phyloP scores from a whole-genome alignment of 1,140 invertebrate species.

The Artemia franciscana region DNA sequence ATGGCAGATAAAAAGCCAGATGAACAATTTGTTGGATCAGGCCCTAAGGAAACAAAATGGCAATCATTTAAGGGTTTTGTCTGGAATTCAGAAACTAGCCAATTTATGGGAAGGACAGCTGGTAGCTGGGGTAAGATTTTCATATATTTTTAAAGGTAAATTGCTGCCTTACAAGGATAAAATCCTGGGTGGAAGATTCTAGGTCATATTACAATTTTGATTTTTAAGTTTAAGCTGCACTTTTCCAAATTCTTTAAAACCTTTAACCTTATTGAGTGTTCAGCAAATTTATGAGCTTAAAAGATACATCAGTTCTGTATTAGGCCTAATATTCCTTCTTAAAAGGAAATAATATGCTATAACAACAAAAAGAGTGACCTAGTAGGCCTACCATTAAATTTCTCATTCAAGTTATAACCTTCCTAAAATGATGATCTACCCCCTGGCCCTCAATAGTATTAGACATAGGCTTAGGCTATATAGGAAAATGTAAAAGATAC shows the following conservation, averaged over 20 bases:
- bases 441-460: too few species aligned
- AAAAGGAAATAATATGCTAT: too few species aligned
- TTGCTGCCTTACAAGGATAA: background rate
- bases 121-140: constrained; percentile 63
- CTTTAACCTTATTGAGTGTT: background rate
- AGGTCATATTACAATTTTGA: background rate
- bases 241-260: background rate
- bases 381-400: too few species aligned
- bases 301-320: background rate
- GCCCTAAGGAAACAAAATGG: constrained; percentile 37
- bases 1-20: constrained; percentile 16
- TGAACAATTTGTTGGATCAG: constrained; percentile 45
- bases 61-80: constrained; percentile 56
- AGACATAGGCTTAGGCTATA: too few species aligned
- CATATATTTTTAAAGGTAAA: background rate
- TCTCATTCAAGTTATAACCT: too few species aligned
- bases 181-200: too few species aligned
- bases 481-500: too few species aligned
- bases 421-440: too few species aligned
- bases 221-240: background rate
- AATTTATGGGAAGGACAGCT: constrained; percentile 63
- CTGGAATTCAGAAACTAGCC: constrained; percentile 65
- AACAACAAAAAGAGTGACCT: too few species aligned
- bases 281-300: background rate
- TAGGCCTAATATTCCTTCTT: background rate